Conservation (phyloP, 2,797 vertebrate genomes). For the Rostrhamus sociabilis region DNA sequence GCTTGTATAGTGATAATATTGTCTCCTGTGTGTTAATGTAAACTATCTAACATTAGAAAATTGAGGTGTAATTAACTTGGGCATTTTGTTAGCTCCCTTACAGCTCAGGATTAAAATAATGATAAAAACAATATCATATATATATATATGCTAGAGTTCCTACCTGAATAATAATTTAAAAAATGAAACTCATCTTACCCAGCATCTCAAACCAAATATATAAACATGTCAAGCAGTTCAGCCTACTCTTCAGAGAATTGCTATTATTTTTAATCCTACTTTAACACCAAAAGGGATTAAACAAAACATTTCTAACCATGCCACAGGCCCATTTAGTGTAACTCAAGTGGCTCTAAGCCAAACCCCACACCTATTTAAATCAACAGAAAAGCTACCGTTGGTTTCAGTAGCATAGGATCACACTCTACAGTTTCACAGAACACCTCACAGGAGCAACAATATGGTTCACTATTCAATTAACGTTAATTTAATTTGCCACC, state of each 20-base stretch:
- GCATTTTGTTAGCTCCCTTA: background rate
- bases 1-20: slow-evolving; percentile 3
- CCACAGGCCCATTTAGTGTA: background rate
- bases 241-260: background rate
- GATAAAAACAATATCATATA: background rate
- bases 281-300: slow-evolving; percentile 21
- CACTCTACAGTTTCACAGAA: slow-evolving; percentile 9
- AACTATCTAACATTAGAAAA: slow-evolving; percentile 3
- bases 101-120: background rate
- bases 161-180: background rate
- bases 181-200: background rate
- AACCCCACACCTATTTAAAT: slow-evolving; percentile 47
- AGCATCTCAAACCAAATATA: background rate
- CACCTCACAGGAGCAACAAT: slow-evolving; percentile 26
- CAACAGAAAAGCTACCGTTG: background rate
- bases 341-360: slow-evolving; percentile 51
- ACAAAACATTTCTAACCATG: background rate
- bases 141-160: background rate
- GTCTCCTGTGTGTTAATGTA: background rate
- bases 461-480: slow-evolving; percentile 34
- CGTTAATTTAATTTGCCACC: slow-evolving; percentile 30
- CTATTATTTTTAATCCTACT: slow-evolving; percentile 29
- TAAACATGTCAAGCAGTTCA: background rate
- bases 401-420: slow-evolving; percentile 17
- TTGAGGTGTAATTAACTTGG: background rate